A percentile compares a stretch with the other conserved stretches of the same genome.
Conservation (phyloP, 2,888 invertebrate species). For the Protophormia terraenovae region DNA sequence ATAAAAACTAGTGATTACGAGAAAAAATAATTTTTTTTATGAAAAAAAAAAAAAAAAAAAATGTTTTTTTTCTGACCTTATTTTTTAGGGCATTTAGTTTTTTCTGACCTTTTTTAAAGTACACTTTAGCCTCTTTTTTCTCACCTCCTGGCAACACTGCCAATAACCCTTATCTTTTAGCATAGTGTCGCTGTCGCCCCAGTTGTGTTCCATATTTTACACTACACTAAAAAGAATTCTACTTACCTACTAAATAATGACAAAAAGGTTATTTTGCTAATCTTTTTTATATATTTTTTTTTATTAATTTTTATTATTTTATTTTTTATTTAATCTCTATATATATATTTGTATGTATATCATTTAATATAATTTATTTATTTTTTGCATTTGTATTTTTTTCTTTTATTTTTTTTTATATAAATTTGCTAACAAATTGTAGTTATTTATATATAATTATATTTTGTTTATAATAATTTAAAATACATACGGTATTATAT, state of each 20-base stretch:
- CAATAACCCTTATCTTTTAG: too few relatives aligned
- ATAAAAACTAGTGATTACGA: too few relatives aligned
- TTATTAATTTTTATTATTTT: conserved; percentile 18
- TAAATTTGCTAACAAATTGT: conserved; percentile 51
- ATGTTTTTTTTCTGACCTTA: too few relatives aligned
- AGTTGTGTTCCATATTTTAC: too few relatives aligned
- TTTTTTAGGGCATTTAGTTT: too few relatives aligned
- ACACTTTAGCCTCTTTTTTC: too few relatives aligned
- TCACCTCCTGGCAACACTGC: too few relatives aligned
- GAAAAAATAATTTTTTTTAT: too few relatives aligned
- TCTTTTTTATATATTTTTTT: conserved; percentile 26
- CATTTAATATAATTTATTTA: not conserved
- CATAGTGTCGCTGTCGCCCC: too few relatives aligned
- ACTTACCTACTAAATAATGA: not conserved
- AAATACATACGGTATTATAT: conserved; percentile 12
- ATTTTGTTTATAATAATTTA: not conserved
- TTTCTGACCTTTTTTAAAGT: too few relatives aligned
- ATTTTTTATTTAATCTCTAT: conserved; percentile 1
- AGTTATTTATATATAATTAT: conserved; percentile 5
- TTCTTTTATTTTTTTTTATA: conserved; percentile 22
- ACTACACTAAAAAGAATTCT: too few relatives aligned
- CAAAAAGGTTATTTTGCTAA: conserved; percentile 19
- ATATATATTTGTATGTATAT: conserved; percentile 28
- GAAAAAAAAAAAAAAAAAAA: too few relatives aligned
- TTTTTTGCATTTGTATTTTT: conserved; percentile 13